Conservation (phyloP, 2,888 invertebrate genomes). For the Chorisops tibialis region DNA sequence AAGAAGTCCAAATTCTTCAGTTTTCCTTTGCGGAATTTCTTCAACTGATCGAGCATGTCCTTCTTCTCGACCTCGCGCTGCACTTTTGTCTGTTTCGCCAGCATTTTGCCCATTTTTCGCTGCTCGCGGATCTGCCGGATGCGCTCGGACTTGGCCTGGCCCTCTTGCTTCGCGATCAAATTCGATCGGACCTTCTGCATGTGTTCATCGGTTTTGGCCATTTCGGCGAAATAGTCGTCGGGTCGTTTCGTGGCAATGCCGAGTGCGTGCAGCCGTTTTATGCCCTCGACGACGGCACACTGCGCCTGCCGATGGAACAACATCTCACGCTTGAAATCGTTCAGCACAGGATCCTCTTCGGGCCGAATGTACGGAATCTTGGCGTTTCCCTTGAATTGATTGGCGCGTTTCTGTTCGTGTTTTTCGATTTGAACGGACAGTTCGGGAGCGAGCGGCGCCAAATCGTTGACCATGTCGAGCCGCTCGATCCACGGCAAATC, state of each 20-base stretch:
- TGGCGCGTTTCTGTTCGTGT: slow-evolving; percentile 67
- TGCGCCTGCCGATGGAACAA: slow-evolving; percentile 84
- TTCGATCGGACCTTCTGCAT: slow-evolving; percentile 93
- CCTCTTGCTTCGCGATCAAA: slow-evolving; percentile 77
- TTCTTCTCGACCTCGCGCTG: slow-evolving; percentile 88
- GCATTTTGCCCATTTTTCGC: slow-evolving; percentile 88
- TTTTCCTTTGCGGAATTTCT: slow-evolving; percentile 85
- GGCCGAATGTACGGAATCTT: slow-evolving; percentile 64
- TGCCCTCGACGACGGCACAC: slow-evolving; percentile 75
- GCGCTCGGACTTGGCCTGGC: slow-evolving; percentile 84
- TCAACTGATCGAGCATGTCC: slow-evolving; percentile 87
- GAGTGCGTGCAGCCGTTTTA: slow-evolving; percentile 71
- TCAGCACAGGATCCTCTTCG: slow-evolving; percentile 72
- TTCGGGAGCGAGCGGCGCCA: slow-evolving; percentile 82
- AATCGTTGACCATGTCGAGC: slow-evolving; percentile 71
- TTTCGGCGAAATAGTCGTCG: slow-evolving; percentile 97
- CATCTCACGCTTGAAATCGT: slow-evolving; percentile 91
- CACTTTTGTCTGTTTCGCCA: slow-evolving; percentile 77
- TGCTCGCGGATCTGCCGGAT: slow-evolving; percentile 85
- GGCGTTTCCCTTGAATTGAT: slow-evolving; percentile 64
- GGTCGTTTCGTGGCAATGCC: slow-evolving; percentile 80
- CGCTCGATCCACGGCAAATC: slow-evolving; percentile 82
- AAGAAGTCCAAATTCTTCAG: slow-evolving; percentile 77
- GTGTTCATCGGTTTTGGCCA: slow-evolving; percentile 95
- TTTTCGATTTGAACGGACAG: slow-evolving; percentile 72